Base-by-base conservation (phyloP, 2,797 vertebrate genomes). In the Anabacerthia variegaticeps region DNA sequence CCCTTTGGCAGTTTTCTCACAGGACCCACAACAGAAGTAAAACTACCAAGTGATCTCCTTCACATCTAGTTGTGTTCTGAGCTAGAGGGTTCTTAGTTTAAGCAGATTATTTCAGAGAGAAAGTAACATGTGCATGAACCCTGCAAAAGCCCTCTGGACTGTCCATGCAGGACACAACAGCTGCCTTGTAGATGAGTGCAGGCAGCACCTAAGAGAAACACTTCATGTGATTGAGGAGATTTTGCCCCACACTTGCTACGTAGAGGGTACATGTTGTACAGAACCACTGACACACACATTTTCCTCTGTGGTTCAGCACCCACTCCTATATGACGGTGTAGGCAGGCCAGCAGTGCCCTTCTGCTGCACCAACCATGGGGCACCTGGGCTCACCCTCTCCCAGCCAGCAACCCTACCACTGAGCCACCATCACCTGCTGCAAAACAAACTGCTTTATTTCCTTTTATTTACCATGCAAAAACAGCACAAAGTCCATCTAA, bases 271-370 rank as follows among this genome's bases (percentile, higher is more conserved):
- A 2, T 14, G 43, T 6, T 72, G n/a, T 13, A 32, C 46, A 51
- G 68, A 95, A 14, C 23, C 61, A n/a, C 2, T 3, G 23, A 11
- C 28, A 6, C 8, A 28, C 32, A 36, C 39, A 3, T 78, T 77
- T 65, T 26, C 10, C 21, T 6, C 46, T 46, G 23, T 16, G 30
- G 30, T 44, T 62, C 12, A 7, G 21, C 41, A 56, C 13, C 20
- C 0, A 0, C 54, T 93, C 48, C 54, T 73, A 48, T 66, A 24
- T 2, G 6, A 27, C 2, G 4, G n/a, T 1, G 1, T 10, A 28
- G 54, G 39, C 22, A 27, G 21, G 65, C 12, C 6, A 2, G 54
- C 2, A 0, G 12, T 43, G 21, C 39, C 20, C 43, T 44, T n/a
- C 19, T 15, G 14, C 14, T 61, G 12, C 43, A 39, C 20, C 0